These are phyloP conservation scores for Irena cyanogastra DNA, from an alignment of 2,113 vertebrate species.

Conservation along the genomic window DNA sequence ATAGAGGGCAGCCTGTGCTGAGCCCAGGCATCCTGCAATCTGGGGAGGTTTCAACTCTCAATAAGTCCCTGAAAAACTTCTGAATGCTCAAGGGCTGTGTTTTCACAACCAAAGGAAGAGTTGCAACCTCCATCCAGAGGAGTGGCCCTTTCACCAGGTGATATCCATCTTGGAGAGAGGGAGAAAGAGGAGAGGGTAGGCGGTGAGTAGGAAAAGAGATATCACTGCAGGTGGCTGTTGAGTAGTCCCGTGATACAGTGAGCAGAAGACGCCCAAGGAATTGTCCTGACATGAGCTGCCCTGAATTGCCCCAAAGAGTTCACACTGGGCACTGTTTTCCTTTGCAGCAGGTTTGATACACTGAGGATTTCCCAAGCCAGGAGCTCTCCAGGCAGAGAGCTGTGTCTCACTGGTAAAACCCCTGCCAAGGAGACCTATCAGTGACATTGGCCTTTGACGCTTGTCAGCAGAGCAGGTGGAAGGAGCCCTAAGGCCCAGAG, in stretches of 20 bases:
- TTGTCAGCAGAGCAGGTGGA: background rate
- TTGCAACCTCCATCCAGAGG: background rate
- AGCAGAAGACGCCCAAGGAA: background rate
- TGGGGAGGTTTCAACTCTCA: background rate
- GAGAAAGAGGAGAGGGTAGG: conserved; percentile 15
- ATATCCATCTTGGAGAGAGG: conserved; percentile 13
- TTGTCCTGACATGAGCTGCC: conserved; percentile 18
- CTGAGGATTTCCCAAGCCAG: conserved; percentile 1
- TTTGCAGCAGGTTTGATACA: background rate
- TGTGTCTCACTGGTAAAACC: background rate
- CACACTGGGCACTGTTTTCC: background rate
- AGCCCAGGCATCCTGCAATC: background rate
- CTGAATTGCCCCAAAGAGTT: conserved; percentile 19
- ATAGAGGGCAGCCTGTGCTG: background rate
- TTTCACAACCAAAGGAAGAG: conserved; percentile 37
- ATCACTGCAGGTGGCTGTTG: background rate
- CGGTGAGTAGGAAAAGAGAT: conserved; percentile 31
- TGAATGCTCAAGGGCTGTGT: background rate
- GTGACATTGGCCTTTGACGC: accelerated
- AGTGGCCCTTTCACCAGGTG: conserved; percentile 45
- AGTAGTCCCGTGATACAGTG: background rate
- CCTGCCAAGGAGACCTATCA: background rate
- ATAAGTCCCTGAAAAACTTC: background rate
- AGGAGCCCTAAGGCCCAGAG: background rate
- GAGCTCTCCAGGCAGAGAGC: background rate